Percentiles rank a stretch among this genome's conserved stretches.
Evolutionary conservation across 1,140 invertebrate genomes (phyloP).

Genomic region (Bilobella aurantiaca): DNA sequence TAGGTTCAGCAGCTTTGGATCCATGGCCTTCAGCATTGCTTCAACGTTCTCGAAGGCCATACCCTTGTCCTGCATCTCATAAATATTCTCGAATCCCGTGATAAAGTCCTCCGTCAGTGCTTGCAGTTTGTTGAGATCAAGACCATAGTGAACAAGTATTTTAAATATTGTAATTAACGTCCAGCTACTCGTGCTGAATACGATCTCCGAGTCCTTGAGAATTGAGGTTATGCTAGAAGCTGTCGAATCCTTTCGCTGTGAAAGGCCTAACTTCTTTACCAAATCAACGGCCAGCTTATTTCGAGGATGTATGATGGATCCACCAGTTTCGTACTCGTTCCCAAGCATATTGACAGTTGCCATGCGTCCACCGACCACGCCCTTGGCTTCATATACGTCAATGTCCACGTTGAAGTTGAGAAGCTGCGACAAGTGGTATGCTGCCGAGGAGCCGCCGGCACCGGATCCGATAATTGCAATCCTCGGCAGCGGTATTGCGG

Average conservation of each 20-base stretch:
- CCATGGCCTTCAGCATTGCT: constrained; percentile 47
- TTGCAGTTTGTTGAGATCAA: constrained; percentile 43
- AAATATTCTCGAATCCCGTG: constrained; percentile 46
- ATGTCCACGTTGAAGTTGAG: constrained; percentile 43
- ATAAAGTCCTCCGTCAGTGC: constrained; percentile 40
- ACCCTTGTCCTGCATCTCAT: constrained; percentile 46
- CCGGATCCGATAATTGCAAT: constrained; percentile 53
- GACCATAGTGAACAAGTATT: constrained; percentile 50
- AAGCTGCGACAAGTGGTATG: constrained; percentile 49
- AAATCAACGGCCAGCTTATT: constrained; percentile 54
- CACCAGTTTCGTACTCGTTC: constrained; percentile 50
- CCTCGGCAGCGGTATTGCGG: neutral
- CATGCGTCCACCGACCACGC: constrained; percentile 49
- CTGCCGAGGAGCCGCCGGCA: constrained; percentile 51
- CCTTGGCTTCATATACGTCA: constrained; percentile 48
- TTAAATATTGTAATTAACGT: constrained; percentile 41
- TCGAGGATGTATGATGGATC: constrained; percentile 48
- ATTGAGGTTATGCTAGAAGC: neutral
- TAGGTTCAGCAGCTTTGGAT: constrained; percentile 44
- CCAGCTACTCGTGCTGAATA: constrained; percentile 46
- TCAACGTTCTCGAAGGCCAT: constrained; percentile 45
- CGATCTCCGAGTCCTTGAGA: constrained; percentile 38
- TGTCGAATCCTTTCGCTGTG: neutral
- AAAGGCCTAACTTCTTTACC: constrained; percentile 45
- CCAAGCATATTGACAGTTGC: constrained; percentile 44